Evolutionary conservation across 2,797 vertebrate species (phyloP), one percentile per base, ranked within the genome.

Genomic region (Mormyrus proboscirostris): DNA sequence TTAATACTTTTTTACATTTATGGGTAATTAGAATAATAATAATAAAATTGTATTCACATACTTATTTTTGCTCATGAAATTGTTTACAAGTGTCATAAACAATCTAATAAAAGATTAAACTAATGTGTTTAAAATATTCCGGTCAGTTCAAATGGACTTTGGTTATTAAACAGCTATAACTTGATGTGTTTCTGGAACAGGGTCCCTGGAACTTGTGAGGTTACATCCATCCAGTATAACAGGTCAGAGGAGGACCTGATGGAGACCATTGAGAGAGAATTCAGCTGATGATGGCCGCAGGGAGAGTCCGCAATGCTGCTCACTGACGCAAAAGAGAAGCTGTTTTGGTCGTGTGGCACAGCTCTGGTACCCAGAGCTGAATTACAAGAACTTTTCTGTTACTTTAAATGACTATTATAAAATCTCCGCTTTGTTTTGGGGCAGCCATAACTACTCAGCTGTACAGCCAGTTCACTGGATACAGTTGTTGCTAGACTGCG

Each of bases 171-270:
- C 76, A 47, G 41, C 5, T n/a, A 7, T 88, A 29, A 89, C 12
- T 92, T 88, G 62, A 10, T 89, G 90, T 57, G 90, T 4, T 86
- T 49, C 29, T 10, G 88, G 65, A 33, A 2, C 92, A 96, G 95
- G 90, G 90, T 89, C 4, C 93, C 90, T 90, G 91, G 76, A 57
- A 93, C 91, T 88, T 90, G 90, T 91, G 90, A 91, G 0, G 88
- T 86, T 76, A 88, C 94, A 22, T 92, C 91, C 65, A 89, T 94
- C 90, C 91, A 92, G 89, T 96, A 96, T 51, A 93, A 96, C 89
- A 94, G 95, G 89, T 95, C 95, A n/a, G 96, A 96, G 87, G 95
- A 96, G 89, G 95, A 96, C 91, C 93, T 96, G 91, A 96, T 96
- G 95, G 94, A 96, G 90, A 95, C 93, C n/a, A 96, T 96, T 89